Evolutionary conservation across 2,113 vertebrate species (phyloP).

Genomic region (Hyaena hyaena): DNA sequence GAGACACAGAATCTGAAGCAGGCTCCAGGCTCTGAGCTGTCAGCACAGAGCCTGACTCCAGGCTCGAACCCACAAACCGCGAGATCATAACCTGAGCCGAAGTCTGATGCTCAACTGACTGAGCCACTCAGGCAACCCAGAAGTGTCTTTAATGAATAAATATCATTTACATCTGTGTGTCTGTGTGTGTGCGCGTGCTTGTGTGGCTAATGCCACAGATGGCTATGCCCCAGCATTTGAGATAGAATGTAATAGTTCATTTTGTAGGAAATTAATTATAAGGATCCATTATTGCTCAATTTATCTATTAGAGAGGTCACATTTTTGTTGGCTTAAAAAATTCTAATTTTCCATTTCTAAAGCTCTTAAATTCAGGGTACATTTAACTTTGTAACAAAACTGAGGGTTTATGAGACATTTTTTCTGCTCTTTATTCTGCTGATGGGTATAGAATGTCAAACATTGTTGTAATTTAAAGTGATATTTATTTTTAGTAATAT

Average conservation of each 20-base stretch:
- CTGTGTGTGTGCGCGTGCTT: not conserved
- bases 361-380: not conserved
- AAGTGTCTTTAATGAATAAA: not conserved
- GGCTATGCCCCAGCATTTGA: not conserved
- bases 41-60: too few species aligned
- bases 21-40: too few species aligned
- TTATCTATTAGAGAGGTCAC: not conserved
- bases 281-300: not conserved
- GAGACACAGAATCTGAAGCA: too few species aligned
- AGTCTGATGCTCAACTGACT: too few species aligned
- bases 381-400: constrained; percentile 21
- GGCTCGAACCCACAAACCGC: too few species aligned
- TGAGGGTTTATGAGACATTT: not conserved
- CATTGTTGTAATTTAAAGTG: constrained; percentile 31
- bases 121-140: not conserved
- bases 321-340: not conserved
- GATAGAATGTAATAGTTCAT: not conserved
- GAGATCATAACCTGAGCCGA: too few species aligned
- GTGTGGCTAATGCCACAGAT: not conserved
- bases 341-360: not conserved
- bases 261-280: not conserved
- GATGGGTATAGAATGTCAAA: not conserved
- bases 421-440: not conserved
- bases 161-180: not conserved
- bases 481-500: constrained; percentile 29